phyloP scores from a whole-genome alignment of 2,888 invertebrate species.

The Cecidostiba fungosa region DNA sequence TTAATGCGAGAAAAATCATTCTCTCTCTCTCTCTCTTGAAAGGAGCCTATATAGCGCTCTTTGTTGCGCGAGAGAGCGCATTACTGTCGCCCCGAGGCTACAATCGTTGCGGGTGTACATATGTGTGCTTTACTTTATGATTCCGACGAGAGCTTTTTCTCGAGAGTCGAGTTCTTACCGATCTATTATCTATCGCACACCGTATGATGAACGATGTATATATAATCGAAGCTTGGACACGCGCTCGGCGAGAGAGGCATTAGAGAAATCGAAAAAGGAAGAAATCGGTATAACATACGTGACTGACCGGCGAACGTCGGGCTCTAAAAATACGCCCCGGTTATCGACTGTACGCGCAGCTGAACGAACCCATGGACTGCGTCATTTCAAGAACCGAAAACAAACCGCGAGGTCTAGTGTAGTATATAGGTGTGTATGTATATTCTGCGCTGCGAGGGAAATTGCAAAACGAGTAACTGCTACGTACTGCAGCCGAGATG shows the following conservation, averaged over 20 bases:
- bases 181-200: not conserved
- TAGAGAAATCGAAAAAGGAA: constrained; percentile 27
- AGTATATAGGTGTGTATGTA: too few species aligned
- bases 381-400: constrained; percentile 48
- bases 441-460: constrained; percentile 2
- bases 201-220: not conserved
- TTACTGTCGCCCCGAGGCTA: constrained; percentile 8
- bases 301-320: not conserved
- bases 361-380: not conserved
- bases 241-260: not conserved
- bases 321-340: constrained; percentile 56
- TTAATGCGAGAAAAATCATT: constrained; percentile 29
- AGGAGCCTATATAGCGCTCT: not conserved
- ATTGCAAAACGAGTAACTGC: not conserved
- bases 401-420: too few species aligned
- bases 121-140: not conserved
- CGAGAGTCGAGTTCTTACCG: not conserved
- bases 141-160: constrained; percentile 3
- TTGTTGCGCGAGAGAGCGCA: not conserved
- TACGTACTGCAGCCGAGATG: not conserved
- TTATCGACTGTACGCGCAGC: constrained; percentile 45
- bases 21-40: too few species aligned
- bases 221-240: too few species aligned
- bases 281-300: constrained; percentile 2
- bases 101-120: not conserved